A percentile compares a stretch with the other conserved stretches of the same genome.
Conservation (phyloP, 1,140 invertebrate species). For the Pemphigus obesinymphae region DNA sequence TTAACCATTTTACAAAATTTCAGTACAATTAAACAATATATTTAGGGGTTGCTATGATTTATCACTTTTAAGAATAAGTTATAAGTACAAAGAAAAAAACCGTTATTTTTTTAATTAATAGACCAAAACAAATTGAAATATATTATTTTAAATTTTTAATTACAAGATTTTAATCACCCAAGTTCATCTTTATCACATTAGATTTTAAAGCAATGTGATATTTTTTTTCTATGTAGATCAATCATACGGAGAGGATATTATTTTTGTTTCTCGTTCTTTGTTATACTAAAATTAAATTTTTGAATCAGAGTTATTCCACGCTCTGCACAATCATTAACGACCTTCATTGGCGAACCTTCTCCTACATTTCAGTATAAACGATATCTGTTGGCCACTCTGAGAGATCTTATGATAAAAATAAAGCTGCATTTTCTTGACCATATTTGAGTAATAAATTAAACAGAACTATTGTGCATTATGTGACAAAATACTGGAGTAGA, state of each 20-base stretch:
- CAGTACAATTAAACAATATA: background rate
- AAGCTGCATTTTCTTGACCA: background rate
- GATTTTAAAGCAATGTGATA: too few species aligned
- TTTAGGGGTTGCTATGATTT: background rate
- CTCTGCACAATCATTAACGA: conserved; percentile 47
- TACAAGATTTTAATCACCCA: too few species aligned
- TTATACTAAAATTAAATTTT: conserved; percentile 45
- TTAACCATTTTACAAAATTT: background rate
- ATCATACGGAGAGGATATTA: too few species aligned
- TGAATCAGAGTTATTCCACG: conserved; percentile 45
- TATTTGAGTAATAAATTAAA: background rate
- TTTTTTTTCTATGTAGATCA: too few species aligned
- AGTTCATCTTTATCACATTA: too few species aligned
- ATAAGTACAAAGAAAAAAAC: background rate
- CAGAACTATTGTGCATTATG: background rate
- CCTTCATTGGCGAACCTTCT: conserved; percentile 36
- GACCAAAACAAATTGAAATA: too few species aligned
- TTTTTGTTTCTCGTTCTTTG: too few species aligned
- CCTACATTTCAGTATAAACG: too few species aligned
- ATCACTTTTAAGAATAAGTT: background rate
- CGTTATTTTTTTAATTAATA: too few species aligned
- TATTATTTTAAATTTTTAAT: too few species aligned
- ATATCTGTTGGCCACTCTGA: background rate
- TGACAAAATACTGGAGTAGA: background rate
- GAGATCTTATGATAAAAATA: background rate